Conservation (phyloP, 2,113 vertebrate species). For the Sula dactylatra region DNA sequence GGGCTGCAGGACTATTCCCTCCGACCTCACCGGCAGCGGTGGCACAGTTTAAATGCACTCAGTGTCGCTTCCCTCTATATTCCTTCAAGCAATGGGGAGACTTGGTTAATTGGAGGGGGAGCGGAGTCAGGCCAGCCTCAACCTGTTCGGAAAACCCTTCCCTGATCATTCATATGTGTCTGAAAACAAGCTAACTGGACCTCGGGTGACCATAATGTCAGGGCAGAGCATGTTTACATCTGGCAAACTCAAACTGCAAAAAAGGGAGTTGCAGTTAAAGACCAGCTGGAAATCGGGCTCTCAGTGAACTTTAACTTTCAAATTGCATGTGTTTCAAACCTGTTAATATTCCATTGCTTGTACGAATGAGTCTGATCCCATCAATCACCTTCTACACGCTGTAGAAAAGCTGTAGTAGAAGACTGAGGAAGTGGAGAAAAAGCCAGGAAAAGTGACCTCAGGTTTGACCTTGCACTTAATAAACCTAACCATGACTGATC, state of each 20-base stretch:
- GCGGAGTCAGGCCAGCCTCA: not conserved
- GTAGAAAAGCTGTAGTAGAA: not conserved
- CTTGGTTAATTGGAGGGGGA: not conserved
- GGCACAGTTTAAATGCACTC: not conserved
- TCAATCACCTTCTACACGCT: rapidly evolving
- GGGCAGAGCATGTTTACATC: not conserved
- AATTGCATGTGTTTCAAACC: not conserved
- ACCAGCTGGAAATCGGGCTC: not conserved
- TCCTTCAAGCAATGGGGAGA: not conserved
- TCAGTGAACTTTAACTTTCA: not conserved
- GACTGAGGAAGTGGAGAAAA: not conserved
- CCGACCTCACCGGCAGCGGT: rapidly evolving
- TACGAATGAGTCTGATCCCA: not conserved
- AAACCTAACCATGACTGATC: not conserved
- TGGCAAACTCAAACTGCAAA: not conserved
- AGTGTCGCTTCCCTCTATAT: rapidly evolving
- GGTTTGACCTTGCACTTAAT: not conserved
- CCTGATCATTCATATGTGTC: not conserved
- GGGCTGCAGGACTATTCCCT: not conserved
- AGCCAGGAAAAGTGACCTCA: not conserved
- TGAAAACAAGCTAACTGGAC: not conserved
- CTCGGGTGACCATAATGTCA: not conserved
- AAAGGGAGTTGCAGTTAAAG: rapidly evolving
- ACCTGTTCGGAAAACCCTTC: not conserved
- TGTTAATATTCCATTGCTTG: not conserved